Percentiles rank a stretch among this genome's conserved stretches.
Evolutionary conservation across 2,113 vertebrate genomes (phyloP).

Genomic region (Zingel zingel): DNA sequence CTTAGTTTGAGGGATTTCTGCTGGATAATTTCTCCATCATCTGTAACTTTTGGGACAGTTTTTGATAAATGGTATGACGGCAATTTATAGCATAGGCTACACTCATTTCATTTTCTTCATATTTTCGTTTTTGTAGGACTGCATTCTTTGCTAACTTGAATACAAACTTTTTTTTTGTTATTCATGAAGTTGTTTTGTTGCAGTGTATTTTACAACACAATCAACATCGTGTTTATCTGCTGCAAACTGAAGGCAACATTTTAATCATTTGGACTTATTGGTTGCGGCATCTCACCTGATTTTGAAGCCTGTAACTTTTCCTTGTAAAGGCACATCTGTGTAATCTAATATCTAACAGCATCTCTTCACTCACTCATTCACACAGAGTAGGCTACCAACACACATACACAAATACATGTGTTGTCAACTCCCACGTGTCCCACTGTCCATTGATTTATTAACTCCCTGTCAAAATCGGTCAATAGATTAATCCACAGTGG

Average conservation of each 20-base stretch:
- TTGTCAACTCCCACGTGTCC: not conserved
- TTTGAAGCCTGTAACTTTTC: not conserved
- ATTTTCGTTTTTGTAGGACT: not conserved
- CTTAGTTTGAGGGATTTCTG: not conserved
- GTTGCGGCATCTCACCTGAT: not conserved
- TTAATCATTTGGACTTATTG: not conserved
- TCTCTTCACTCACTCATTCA: not conserved
- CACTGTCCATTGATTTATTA: conserved; percentile 10
- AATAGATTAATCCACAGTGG: conserved; percentile 26
- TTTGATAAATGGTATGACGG: not conserved
- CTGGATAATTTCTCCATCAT: not conserved
- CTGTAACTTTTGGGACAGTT: not conserved
- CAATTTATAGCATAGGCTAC: not conserved
- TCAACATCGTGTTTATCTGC: not conserved
- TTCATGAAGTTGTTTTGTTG: not conserved
- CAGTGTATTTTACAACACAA: not conserved
- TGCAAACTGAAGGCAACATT: not conserved
- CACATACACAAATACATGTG: not conserved
- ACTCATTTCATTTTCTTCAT: not conserved
- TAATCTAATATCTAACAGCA: not conserved
- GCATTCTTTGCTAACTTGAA: not conserved
- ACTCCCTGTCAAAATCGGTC: not conserved
- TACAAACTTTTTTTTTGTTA: not conserved
- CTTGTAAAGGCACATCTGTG: not conserved
- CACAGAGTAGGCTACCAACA: not conserved